Base-by-base conservation (phyloP, 2,113 vertebrate species). In the Ovibos moschatus region DNA sequence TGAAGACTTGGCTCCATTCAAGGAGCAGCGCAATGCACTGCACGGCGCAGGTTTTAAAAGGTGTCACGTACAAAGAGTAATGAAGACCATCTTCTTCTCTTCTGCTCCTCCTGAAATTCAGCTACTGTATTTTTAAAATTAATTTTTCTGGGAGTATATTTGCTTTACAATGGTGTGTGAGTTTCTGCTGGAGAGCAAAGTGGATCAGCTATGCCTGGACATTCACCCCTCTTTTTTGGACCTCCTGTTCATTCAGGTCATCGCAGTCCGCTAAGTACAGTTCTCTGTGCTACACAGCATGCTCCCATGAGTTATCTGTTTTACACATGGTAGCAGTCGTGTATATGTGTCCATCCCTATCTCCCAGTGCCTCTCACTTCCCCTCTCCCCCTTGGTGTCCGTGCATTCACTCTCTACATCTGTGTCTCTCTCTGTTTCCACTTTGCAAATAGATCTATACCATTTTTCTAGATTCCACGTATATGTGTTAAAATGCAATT, bases 231-330 rank as follows among this genome's bases (percentile, higher is more conserved):
- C 71, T 76, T 3, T 27, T 76, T 10, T 7, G 40, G 71, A 43
- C 36, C 12, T 76, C 23, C 36, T 76, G 14, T 27, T 76, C 40
- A 15, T 43, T 43, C 71, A 27, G 71, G 36, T 27, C 71, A 27
- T 25, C 12, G 2, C 40, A 27, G 21, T 5, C 10, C 21, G 7
- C 11, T 43, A 0, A 25, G 10, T 0, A 40, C 12, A 43, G 23
- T 2, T 43, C 36, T 40, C 40, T 15, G 36, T 3, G 40, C 36
- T 25, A 0, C 23, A 27, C 23, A 43, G 71, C 12, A 4, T 15
- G 71, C 13, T 25, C 36, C 23, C 40, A 0, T 43, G 71, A 43
- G 40, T 43, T 2, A 2, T 2, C 23, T 14, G 3, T 27, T 7
- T 76, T 2, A 43, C 40, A 43, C 40, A 2, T 14, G 36, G 40